Evolutionary conservation across 2,888 invertebrate genomes (phyloP).

Genomic region (Apodemia hepburni): DNA sequence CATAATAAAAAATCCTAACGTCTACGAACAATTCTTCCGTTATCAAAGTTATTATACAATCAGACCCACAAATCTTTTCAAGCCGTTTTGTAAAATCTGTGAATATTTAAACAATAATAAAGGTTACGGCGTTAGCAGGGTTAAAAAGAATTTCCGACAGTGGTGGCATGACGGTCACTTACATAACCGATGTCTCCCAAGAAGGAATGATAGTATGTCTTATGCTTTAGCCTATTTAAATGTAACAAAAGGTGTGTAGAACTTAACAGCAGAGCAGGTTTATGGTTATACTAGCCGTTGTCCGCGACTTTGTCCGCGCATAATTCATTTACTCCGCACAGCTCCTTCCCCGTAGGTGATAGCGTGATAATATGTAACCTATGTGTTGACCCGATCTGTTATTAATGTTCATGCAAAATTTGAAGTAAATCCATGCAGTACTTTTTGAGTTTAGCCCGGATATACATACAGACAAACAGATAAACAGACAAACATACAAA

Average conservation of each 20-base stretch:
- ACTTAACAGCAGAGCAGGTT: neutral
- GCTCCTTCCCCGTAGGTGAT: too few relatives aligned
- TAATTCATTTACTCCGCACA: too few relatives aligned
- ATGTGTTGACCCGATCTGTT: too few relatives aligned
- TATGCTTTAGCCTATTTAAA: neutral
- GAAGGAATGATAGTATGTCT: conserved; percentile 36
- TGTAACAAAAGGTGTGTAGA: neutral
- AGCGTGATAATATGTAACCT: too few relatives aligned
- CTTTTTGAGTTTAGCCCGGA: too few relatives aligned
- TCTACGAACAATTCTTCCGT: conserved; percentile 45
- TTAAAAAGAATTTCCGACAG: conserved; percentile 44
- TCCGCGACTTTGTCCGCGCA: too few relatives aligned
- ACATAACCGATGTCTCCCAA: conserved; percentile 34
- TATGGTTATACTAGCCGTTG: too few relatives aligned
- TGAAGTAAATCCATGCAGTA: too few relatives aligned
- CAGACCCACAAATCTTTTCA: conserved; percentile 34
- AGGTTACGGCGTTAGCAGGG: conserved; percentile 32
- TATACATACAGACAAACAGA: too few relatives aligned
- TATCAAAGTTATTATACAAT: conserved; percentile 55
- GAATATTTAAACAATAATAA: conserved; percentile 42
- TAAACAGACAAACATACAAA: too few relatives aligned
- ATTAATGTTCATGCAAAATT: too few relatives aligned
- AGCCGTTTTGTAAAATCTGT: conserved; percentile 55
- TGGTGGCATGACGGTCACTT: conserved; percentile 56
- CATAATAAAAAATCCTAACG: conserved; percentile 39